Conservation (phyloP, 2,113 vertebrate species). For the Chaetodon auriga region DNA sequence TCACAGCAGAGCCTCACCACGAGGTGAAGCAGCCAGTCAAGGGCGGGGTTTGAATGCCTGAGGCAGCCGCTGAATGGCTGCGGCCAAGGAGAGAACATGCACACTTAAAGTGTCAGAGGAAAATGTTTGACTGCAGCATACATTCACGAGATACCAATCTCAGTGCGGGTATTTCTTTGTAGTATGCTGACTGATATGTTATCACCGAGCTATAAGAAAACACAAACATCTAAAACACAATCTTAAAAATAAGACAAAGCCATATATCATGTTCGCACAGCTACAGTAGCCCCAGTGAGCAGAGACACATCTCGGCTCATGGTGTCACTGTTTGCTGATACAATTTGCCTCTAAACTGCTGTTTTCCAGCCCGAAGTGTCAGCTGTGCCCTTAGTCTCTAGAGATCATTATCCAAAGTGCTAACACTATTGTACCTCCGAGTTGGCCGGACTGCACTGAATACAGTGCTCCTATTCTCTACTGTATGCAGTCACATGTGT, state of each 20-base stretch:
- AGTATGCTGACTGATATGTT: not conserved
- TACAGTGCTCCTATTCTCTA: conserved; percentile 12
- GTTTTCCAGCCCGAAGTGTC: conserved; percentile 21
- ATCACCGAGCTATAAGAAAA: not conserved
- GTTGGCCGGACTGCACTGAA: conserved; percentile 13
- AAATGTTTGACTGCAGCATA: not conserved
- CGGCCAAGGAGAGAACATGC: conserved; percentile 6
- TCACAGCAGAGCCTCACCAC: conserved; percentile 29
- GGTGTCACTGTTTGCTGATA: conserved; percentile 34
- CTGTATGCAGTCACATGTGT: not conserved
- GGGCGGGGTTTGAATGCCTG: conserved; percentile 32
- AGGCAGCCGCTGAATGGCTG: conserved; percentile 21
- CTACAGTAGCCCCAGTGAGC: not conserved
- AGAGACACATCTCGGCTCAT: conserved; percentile 5
- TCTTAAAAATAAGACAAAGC: conserved; percentile 26
- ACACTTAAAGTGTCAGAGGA: conserved; percentile 16
- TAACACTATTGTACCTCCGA: conserved; percentile 23
- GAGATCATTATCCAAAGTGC: conserved; percentile 40
- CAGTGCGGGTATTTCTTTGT: conserved; percentile 4
- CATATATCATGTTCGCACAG: conserved; percentile 9
- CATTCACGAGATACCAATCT: not conserved
- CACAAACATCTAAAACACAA: conserved; percentile 11
- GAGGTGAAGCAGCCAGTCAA: conserved; percentile 17
- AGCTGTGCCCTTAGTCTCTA: conserved; percentile 2
- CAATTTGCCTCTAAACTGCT: conserved; percentile 25